Base-by-base conservation (phyloP, 2,113 vertebrate species). In the Cairina moschata region DNA sequence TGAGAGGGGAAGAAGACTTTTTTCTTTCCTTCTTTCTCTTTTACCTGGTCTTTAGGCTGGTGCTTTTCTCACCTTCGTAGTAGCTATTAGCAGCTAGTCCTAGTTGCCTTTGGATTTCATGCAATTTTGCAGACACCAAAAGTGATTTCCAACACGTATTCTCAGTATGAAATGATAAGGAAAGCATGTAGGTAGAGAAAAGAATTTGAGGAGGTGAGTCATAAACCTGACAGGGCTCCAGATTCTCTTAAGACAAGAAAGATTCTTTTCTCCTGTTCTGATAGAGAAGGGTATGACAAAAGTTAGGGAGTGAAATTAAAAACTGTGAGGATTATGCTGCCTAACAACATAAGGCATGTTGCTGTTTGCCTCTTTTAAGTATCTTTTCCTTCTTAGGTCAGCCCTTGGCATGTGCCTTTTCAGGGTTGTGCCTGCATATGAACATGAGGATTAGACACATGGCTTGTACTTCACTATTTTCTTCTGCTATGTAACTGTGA, bases 111-210 rank as follows among this genome's bases (percentile, higher is more conserved):
- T 69, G 44, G 17, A 16, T 85, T 91, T 29, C 82, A 36, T 15
- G 21, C 36, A 50, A 32, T 66, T 91, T 92, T 87, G 84, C 18
- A 55, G 65, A 17, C 26, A 34, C 16, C 83, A 54, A 48, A 4
- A 69, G 21, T 28, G 11, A 55, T 90, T 73, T 94, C 25, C 44
- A 88, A 92, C 83, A 80, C 78, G 34, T 91, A 79, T 90, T 93
- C 44, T 66, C 38, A 91, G 16, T 21, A 92, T 55, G 55, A 91
- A 87, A 91, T 72, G 25, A 63, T 75, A 92, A 78, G 8, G 20
- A 72, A 84, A 66, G 5, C 56, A 76, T 54, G 36, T 82, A 40
- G 40, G 44, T 60, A 79, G 16, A 40, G 38, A 52, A 80, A 32
- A 90, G 13, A 36, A 15, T 65, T 86, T 67, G 26, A 82, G 36